Conservation (phyloP, 2,113 vertebrate genomes). For the Spizaetus ornatus region DNA sequence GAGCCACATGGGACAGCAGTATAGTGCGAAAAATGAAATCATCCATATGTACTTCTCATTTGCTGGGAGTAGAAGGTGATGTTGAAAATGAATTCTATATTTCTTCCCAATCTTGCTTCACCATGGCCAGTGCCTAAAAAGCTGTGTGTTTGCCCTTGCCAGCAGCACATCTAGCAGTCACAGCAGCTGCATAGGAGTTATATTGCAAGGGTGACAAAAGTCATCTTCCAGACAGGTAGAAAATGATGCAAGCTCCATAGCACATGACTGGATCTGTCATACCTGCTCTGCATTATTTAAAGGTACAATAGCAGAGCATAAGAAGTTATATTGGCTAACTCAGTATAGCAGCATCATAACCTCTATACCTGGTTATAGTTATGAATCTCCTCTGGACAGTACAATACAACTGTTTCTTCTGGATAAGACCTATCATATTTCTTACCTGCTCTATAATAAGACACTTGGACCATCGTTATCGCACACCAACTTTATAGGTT, state of each 20-base stretch:
- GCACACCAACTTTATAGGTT: not conserved
- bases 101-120: not conserved
- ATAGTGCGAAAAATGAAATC: slow-evolving; percentile 1
- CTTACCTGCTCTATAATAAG: not conserved
- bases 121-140: not conserved
- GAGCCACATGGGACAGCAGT: not conserved
- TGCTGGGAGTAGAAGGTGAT: not conserved
- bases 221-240: not conserved
- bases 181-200: not conserved
- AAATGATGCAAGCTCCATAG: not conserved
- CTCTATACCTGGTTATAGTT: not conserved
- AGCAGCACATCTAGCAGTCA: not conserved
- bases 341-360: not conserved
- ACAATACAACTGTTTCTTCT: not conserved
- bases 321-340: not conserved
- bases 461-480: not conserved
- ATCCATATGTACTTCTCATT: not conserved
- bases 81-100: slow-evolving; percentile 26
- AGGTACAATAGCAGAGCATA: not conserved
- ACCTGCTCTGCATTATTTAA: not conserved
- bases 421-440: not conserved
- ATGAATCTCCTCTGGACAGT: not conserved
- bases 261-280: not conserved
- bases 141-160: not conserved
- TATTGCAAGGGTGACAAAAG: not conserved